These are phyloP conservation scores for Dermochelys coriacea DNA, from an alignment of 2,797 vertebrate species.

Conservation along the genomic window DNA sequence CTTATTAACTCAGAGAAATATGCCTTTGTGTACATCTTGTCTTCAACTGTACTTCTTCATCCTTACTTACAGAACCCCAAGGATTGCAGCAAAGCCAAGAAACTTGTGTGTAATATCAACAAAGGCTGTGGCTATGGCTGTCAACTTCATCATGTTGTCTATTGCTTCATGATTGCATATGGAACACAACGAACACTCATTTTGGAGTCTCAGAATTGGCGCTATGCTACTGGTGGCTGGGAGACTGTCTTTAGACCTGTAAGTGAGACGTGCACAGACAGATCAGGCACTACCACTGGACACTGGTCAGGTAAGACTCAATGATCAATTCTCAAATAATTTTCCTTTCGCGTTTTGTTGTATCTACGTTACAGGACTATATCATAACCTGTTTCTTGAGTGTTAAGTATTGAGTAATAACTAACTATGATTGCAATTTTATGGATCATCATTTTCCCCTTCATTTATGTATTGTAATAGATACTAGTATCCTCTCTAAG, in stretches of 20 bases:
- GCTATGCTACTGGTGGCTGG: conserved; percentile 96
- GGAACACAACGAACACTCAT: conserved; percentile 96
- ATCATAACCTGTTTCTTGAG: accelerated
- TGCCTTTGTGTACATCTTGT: not conserved
- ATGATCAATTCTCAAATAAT: accelerated
- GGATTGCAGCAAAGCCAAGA: conserved; percentile 97
- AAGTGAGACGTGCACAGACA: conserved; percentile 94
- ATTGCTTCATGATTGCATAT: conserved; percentile 99
- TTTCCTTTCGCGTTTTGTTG: accelerated
- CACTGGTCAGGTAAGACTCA: conserved; percentile 94
- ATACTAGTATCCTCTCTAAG: not conserved
- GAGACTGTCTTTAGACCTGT: conserved; percentile 96
- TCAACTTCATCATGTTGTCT: conserved; percentile 98
- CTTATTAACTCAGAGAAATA: not conserved
- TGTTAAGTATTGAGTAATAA: accelerated
- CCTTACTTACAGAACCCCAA: conserved; percentile 88
- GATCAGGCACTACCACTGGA: conserved; percentile 89
- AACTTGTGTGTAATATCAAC: conserved; percentile 99
- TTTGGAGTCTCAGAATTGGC: conserved; percentile 98
- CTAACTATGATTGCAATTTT: accelerated
- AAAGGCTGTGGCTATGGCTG: conserved; percentile 99
- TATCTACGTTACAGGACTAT: accelerated
- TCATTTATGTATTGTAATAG: accelerated
- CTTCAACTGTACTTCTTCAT: conserved; percentile 46
- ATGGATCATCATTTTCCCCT: not conserved